Evolutionary conservation across 2,113 vertebrate genomes (phyloP), one percentile per base, ranked within the genome.

Genomic region (Mobula birostris): DNA sequence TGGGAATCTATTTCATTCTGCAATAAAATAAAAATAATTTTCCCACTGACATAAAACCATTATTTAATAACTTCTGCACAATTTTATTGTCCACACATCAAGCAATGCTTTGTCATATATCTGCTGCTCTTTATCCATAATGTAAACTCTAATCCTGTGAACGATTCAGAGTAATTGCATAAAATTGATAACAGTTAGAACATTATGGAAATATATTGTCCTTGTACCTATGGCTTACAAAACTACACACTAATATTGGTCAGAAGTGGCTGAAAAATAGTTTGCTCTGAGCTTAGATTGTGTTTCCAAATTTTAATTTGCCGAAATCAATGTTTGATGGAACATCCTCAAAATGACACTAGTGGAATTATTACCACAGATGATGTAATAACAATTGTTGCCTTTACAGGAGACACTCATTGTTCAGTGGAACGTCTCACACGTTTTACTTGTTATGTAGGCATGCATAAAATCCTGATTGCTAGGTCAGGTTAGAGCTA

Each of bases 151-250:
- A 79, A 32, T 79, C 77, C n/a, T 78, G 7, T 79, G 77, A 79
- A 36, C 15, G n/a, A 79, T 2, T 79, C 77, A 36, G 77, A 79
- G 36, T 79, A 36, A 79, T 79, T 79, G 32, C n/a, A 36, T n/a
- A 79, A 79, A 32, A 79, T 79, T 79, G n/a, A 79, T 79, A 32
- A 79, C 77, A 77, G 76, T 79, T 36, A 36, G n/a, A 79, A 79
- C 77, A 79, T 79, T 79, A 36, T 15, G 32, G 27, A 79, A 79
- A 79, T 79, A 36, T 79, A 79, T 79, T 79, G 77, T 36, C 29
- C n/a, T 24, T 77, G 24, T 77, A 74, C 5, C 7, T 27, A 79
- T 79, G 77, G 32, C 12, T 79, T 79, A 36, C 77, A 79, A 79
- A 79, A 36, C n/a, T 32, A n/a, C 15, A 79, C n/a, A 79, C n/a